Percentiles rank a stretch among this genome's conserved stretches.
Conservation (phyloP, 1,140 invertebrate species). For the Grapholita molesta region DNA sequence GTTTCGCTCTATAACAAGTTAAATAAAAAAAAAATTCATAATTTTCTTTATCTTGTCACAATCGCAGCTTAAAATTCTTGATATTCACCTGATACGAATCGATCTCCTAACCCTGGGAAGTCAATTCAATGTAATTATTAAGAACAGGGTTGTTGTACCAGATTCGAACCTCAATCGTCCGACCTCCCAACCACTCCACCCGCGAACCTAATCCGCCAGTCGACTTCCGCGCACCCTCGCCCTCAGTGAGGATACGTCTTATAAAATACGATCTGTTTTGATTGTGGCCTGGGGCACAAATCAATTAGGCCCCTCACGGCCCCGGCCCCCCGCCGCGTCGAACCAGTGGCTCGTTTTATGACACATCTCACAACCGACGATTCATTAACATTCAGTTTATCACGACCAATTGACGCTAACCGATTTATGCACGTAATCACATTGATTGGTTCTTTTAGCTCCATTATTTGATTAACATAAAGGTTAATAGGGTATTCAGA, state of each 20-base stretch:
- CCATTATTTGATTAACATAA: not conserved
- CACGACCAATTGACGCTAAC: conserved; percentile 49
- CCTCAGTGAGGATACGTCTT: conserved; percentile 64
- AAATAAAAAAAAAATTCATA: too few species aligned
- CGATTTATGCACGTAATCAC: conserved; percentile 29
- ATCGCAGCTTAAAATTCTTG: too few species aligned
- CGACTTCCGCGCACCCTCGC: conserved; percentile 49
- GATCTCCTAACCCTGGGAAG: too few species aligned
- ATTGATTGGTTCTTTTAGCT: conserved; percentile 25
- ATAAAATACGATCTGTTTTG: conserved; percentile 79
- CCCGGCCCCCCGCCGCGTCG: conserved; percentile 64
- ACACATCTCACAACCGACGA: conserved; percentile 63
- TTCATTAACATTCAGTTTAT: conserved; percentile 76
- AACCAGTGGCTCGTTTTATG: conserved; percentile 75
- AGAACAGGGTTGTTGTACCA: too few species aligned
- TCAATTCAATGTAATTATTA: too few species aligned
- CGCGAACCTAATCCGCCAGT: not conserved
- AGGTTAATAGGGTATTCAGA: not conserved
- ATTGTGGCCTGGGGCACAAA: conserved; percentile 77
- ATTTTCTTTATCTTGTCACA: too few species aligned
- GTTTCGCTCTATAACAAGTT: too few species aligned
- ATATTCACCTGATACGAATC: too few species aligned
- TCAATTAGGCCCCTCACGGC: conserved; percentile 74
- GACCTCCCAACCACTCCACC: conserved; percentile 10
- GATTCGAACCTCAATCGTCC: conserved; percentile 49